Percentiles rank a stretch among this genome's conserved stretches.
Evolutionary conservation across 2,113 vertebrate species (phyloP).

Genomic region (Rhabdomys dilectus): DNA sequence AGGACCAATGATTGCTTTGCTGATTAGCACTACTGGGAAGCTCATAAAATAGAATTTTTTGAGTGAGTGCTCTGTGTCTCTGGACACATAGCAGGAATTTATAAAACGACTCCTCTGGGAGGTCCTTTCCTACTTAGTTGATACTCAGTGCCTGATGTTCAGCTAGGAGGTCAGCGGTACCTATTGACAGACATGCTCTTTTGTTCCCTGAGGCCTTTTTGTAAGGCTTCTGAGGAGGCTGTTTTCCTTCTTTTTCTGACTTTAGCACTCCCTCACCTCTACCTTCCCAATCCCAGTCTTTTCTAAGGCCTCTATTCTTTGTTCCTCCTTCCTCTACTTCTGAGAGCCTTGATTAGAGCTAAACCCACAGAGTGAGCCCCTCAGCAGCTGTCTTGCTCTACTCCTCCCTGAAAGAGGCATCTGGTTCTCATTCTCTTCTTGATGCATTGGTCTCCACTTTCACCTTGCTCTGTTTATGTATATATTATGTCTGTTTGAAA

Average conservation of each 20-base stretch:
- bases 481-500: constrained; percentile 65
- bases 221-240: constrained; percentile 71
- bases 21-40: neutral
- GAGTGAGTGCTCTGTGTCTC: neutral
- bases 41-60: constrained; percentile 31
- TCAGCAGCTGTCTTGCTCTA: constrained; percentile 48
- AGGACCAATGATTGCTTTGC: constrained; percentile 1
- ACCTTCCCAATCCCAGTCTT: constrained; percentile 5
- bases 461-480: constrained; percentile 69
- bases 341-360: constrained; percentile 67
- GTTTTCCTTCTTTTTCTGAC: constrained; percentile 57
- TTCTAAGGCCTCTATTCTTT: neutral
- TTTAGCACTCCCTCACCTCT: constrained; percentile 10
- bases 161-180: neutral
- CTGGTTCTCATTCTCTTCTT: constrained; percentile 79
- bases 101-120: constrained; percentile 49
- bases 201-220: neutral
- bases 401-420: constrained; percentile 48
- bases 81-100: constrained; percentile 38
- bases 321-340: constrained; percentile 23
- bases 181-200: constrained; percentile 38
- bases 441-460: constrained; percentile 53
- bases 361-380: constrained; percentile 57
- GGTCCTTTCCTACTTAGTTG: constrained; percentile 53
- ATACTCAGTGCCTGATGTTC: constrained; percentile 14